Conservation (phyloP, 2,113 vertebrate genomes). For the Theristicus caerulescens region DNA sequence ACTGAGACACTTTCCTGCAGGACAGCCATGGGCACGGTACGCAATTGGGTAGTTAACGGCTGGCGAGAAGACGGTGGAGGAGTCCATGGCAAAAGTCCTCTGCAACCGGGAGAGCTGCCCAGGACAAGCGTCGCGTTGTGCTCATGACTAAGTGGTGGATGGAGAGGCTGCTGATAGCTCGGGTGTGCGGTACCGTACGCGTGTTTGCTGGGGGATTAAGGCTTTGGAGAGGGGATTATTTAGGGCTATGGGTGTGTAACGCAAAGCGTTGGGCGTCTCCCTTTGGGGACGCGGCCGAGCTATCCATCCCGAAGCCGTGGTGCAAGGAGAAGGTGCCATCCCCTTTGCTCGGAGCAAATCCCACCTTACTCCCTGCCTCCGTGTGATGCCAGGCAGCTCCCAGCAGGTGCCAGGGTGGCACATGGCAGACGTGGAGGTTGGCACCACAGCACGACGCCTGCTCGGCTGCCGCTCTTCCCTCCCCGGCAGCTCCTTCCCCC, state of each 20-base stretch:
- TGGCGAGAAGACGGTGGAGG: neutral
- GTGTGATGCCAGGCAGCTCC: neutral
- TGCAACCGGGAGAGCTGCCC: neutral
- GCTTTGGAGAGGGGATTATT: neutral
- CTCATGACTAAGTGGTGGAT: neutral
- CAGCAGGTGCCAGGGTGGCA: fast-evolving
- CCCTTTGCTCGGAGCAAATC: neutral
- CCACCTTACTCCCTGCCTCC: neutral
- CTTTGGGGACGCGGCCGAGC: fast-evolving
- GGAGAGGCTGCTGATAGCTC: neutral
- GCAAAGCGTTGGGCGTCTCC: neutral
- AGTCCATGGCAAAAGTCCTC: neutral
- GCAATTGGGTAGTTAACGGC: fast-evolving
- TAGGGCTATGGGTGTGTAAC: fast-evolving
- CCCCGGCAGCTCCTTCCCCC: neutral
- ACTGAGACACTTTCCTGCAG: fast-evolving
- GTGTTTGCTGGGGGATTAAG: neutral
- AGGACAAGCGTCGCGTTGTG: neutral
- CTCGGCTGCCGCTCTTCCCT: neutral
- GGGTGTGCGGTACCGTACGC: fast-evolving
- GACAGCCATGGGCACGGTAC: fast-evolving
- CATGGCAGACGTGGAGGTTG: neutral
- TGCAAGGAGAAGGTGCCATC: fast-evolving
- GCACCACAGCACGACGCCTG: fast-evolving
- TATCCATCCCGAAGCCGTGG: fast-evolving